Evolutionary conservation across 2,113 vertebrate species (phyloP).

Genomic region (Trichomycterus rosablanca): DNA sequence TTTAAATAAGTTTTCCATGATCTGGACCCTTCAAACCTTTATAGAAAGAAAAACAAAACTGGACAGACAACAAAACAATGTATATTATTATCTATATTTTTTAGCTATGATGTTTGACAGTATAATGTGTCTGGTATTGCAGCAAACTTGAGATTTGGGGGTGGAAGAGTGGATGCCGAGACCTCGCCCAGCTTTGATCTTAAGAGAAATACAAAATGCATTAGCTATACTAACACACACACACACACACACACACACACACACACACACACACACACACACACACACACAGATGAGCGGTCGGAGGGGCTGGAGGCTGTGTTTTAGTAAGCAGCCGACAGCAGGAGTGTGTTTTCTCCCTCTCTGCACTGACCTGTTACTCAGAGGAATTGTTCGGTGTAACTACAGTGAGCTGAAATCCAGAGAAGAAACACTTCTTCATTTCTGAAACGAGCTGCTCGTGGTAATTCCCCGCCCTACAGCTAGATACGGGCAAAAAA

Average conservation of each 20-base stretch:
- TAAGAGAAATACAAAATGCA: conserved; percentile 59
- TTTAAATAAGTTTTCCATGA: background rate
- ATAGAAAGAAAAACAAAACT: too few relatives aligned
- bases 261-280: conserved; percentile 32
- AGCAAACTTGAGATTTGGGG: conserved; percentile 75
- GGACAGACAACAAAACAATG: conserved; percentile 1
- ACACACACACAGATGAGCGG: conserved; percentile 22
- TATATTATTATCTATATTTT: conserved; percentile 11
- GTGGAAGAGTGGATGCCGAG: conserved; percentile 71
- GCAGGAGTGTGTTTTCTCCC: conserved; percentile 14
- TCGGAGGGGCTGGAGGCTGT: conserved; percentile 18
- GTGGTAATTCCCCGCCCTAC: conserved; percentile 3
- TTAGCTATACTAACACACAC: conserved; percentile 47
- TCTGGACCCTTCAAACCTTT: background rate
- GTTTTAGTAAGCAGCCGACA: conserved; percentile 20
- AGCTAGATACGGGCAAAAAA: conserved; percentile 2
- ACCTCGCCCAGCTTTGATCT: conserved; percentile 80
- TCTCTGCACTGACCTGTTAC: conserved; percentile 12
- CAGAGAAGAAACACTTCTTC: conserved; percentile 19
- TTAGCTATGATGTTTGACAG: conserved; percentile 9
- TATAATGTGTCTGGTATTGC: conserved; percentile 58
- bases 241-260: conserved; percentile 4
- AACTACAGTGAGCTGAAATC: conserved; percentile 27
- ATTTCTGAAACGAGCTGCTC: conserved; percentile 15
- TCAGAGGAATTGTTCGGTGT: conserved; percentile 30